phyloP scores from a whole-genome alignment of 2,888 invertebrate genomes.

The Melanargia galathea region DNA sequence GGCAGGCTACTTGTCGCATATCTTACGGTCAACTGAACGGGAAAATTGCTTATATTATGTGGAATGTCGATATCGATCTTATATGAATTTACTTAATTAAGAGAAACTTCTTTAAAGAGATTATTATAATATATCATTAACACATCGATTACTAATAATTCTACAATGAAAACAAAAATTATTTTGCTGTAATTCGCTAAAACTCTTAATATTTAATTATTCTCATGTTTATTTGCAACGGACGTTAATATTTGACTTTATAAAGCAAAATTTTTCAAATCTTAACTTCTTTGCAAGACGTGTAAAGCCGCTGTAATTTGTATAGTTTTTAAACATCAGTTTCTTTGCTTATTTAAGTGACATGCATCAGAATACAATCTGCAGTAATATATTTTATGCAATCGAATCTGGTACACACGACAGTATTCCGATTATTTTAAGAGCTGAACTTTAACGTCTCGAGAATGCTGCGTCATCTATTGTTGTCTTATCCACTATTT shows the following conservation, averaged over 20 bases:
- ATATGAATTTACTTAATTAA: constrained; percentile 31
- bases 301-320: neutral
- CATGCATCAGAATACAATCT: constrained; percentile 5
- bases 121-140: neutral
- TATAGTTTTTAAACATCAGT: neutral
- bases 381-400: constrained; percentile 22
- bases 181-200: too few relatives aligned
- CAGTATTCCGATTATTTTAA: constrained; percentile 65
- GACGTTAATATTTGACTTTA: neutral
- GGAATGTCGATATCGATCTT: constrained; percentile 35
- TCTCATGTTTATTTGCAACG: neutral
- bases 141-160: neutral
- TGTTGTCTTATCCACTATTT: constrained; percentile 55
- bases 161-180: too few relatives aligned
- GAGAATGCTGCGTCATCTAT: constrained; percentile 52
- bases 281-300: neutral
- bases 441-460: constrained; percentile 45
- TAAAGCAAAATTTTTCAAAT: neutral
- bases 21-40: constrained; percentile 51
- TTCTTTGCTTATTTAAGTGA: constrained; percentile 1
- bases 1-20: constrained; percentile 42
- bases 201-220: too few relatives aligned
- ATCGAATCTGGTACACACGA: constrained; percentile 43
- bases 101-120: constrained; percentile 32
- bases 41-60: constrained; percentile 39